These are phyloP conservation scores for Epirrhoe tristata DNA, from an alignment of 2,888 invertebrate genomes.

Conservation along the genomic window DNA sequence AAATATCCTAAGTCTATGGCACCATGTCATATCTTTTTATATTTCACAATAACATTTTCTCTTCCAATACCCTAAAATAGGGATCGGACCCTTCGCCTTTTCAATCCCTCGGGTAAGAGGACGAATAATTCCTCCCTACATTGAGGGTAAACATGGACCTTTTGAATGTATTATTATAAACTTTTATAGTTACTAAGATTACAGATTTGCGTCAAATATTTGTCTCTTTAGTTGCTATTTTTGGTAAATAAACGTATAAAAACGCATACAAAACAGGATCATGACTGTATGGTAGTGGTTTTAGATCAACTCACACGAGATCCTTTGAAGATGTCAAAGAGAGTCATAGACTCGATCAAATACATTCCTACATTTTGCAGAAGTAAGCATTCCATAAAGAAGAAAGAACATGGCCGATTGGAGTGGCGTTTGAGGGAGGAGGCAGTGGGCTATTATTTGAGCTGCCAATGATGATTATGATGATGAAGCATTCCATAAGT, in stretches of 20 bases:
- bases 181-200: constrained; percentile 73
- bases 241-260: not conserved
- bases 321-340: too few species aligned
- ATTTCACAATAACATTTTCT: constrained; percentile 66
- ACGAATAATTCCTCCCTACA: constrained; percentile 69
- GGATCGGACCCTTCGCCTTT: constrained; percentile 75
- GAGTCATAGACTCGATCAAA: too few species aligned
- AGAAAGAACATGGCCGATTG: too few species aligned
- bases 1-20: too few species aligned
- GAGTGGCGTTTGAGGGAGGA: too few species aligned
- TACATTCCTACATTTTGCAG: too few species aligned
- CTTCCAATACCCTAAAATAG: constrained; percentile 66
- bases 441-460: too few species aligned
- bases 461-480: too few species aligned
- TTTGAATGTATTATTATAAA: constrained; percentile 72
- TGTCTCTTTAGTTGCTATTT: constrained; percentile 33
- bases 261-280: not conserved
- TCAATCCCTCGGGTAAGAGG: constrained; percentile 65
- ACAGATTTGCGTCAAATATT: constrained; percentile 62
- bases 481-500: too few species aligned
- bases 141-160: constrained; percentile 65
- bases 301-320: too few species aligned
- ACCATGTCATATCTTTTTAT: constrained; percentile 52
- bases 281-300: too few species aligned
- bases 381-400: too few species aligned